Percentiles rank a stretch among this genome's conserved stretches.
Conservation (phyloP, 1,140 invertebrate genomes). For the Pectinophora gossypiella region DNA sequence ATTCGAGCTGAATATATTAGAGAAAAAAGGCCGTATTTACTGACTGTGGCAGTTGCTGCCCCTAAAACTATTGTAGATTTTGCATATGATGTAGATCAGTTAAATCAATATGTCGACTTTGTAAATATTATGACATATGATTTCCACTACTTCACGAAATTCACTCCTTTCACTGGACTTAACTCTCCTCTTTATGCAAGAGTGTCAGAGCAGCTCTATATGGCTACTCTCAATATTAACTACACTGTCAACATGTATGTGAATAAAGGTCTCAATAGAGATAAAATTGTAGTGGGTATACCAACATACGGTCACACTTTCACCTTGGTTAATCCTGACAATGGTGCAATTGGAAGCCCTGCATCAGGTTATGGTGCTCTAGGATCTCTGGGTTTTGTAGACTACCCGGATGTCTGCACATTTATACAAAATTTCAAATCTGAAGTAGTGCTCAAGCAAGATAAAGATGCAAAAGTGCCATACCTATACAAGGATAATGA, state of each 20-base stretch:
- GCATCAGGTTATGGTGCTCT: constrained; percentile 79
- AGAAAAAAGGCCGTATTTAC: constrained; percentile 76
- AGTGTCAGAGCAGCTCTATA: constrained; percentile 78
- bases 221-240: constrained; percentile 87
- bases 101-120: constrained; percentile 89
- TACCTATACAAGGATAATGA: constrained; percentile 85
- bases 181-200: constrained; percentile 86
- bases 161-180: constrained; percentile 87
- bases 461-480: constrained; percentile 83
- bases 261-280: constrained; percentile 84
- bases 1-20: constrained; percentile 79
- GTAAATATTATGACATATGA: constrained; percentile 94
- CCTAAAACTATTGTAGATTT: constrained; percentile 82
- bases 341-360: constrained; percentile 82
- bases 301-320: constrained; percentile 94
- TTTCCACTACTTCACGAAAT: constrained; percentile 86
- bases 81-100: constrained; percentile 84
- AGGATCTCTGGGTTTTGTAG: constrained; percentile 83
- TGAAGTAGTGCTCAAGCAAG: constrained; percentile 72
- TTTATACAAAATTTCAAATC: constrained; percentile 76
- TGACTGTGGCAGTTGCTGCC: constrained; percentile 87
- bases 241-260: constrained; percentile 90
- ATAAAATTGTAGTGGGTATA: constrained; percentile 92
- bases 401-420: constrained; percentile 81
- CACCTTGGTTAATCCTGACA: constrained; percentile 80